Conservation (phyloP, 2,888 invertebrate species). For the Drosophila anceps region DNA sequence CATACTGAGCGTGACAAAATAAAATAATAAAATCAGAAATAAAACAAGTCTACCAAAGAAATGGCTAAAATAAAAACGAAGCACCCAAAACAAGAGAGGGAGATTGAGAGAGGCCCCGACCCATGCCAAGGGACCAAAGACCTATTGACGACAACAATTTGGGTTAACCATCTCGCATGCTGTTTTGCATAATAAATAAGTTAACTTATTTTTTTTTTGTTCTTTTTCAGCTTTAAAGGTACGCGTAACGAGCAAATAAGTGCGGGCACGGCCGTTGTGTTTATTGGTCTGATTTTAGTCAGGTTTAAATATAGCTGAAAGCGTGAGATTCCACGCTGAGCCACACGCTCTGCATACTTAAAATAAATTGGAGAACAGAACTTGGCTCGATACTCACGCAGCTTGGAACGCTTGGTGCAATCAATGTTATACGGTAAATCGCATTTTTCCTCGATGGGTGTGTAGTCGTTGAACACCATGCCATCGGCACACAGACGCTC, state of each 20-base stretch:
- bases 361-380: conserved; percentile 27
- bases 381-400: conserved; percentile 88
- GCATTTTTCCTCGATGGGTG: conserved; percentile 92
- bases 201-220: conserved; percentile 9
- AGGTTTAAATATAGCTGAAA: conserved; percentile 54
- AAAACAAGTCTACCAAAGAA: conserved; percentile 53
- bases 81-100: conserved; percentile 32
- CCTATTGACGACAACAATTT: conserved; percentile 77
- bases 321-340: conserved; percentile 31
- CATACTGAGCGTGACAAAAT: conserved; percentile 35
- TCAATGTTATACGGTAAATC: conserved; percentile 95
- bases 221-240: conserved; percentile 25
- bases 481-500: conserved; percentile 95
- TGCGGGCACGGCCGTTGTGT: conserved; percentile 51
- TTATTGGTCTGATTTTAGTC: conserved; percentile 67
- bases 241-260: conserved; percentile 70
- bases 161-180: conserved; percentile 77
- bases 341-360: conserved; percentile 52
- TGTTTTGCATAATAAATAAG: conserved; percentile 77
- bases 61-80: conserved; percentile 49
- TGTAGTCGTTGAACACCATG: conserved; percentile 95
- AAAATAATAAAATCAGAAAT: conserved; percentile 63
- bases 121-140: conserved; percentile 34
- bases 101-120: neutral
- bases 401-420: conserved; percentile 91